Base-by-base conservation (phyloP, 2,113 vertebrate species). In the Conger conger region DNA sequence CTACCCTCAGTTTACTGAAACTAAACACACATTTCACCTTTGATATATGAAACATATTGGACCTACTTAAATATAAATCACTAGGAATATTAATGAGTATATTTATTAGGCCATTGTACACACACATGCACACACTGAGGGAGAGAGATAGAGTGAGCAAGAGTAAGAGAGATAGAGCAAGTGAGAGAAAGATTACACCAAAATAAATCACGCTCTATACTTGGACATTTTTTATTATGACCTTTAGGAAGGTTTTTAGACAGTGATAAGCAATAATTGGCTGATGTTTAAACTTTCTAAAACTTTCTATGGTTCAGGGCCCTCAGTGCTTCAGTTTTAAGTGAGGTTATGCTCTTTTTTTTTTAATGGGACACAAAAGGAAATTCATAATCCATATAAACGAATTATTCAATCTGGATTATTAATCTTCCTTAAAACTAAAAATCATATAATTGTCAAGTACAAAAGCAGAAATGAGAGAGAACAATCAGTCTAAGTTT, bases 391-490 rank as follows among this genome's bases (percentile, higher is more conserved):
- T 23, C 35, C n/a, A n/a, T n/a, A 27, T 36, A 82, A 16, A 63
- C 30, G 27, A 16, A 80, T 80, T 80, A 36, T 80, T 80, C 78
- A 20, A 18, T 9, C 18, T 79, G 77, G 45, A 79, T 76, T 78
- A 78, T 84, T 54, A 17, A 79, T 82, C 68, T 82, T 73, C 82
- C 73, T 79, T 79, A 76, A 83, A 83, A 91, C 87, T 79, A 90
- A 86, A 79, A 85, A 84, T 87, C 1, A 7, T 80, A 86, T 81
- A 91, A 91, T 90, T 80, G 27, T n/a, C 20, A 89, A 82, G 53
- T 90, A 84, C 82, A 86, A 79, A 84, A 86, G 91, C 89, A 37
- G 42, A 38, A 89, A 92, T 53, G 84, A 83, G 84, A 83, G 83
- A 87, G 73, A 83, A 76, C 63, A 86, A 85, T 84, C 78, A 76